Conservation (phyloP, 2,888 invertebrate species). For the Ethmia dodecea region DNA sequence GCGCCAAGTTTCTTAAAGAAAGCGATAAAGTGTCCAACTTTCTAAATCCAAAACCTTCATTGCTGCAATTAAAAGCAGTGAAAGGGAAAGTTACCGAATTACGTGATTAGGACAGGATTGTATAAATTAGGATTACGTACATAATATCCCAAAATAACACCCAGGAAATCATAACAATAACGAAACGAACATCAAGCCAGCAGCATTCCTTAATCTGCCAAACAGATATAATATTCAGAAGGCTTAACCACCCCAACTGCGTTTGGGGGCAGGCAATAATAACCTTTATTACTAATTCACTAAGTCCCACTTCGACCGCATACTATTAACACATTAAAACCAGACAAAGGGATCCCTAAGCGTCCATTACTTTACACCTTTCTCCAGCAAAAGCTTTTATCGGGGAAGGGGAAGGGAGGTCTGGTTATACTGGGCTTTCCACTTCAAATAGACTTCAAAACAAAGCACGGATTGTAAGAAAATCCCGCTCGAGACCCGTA, state of each 20-base stretch:
- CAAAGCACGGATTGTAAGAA: conserved; percentile 72
- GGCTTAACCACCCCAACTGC: conserved; percentile 28
- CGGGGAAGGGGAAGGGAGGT: conserved; percentile 17
- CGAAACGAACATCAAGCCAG: conserved; percentile 43
- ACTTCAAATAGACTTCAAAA: conserved; percentile 58
- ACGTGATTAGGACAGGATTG: conserved; percentile 1
- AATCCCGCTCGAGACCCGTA: conserved; percentile 64
- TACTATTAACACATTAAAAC: conserved; percentile 32
- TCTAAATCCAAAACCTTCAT: not conserved
- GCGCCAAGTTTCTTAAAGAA: no score
- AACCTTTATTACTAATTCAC: conserved; percentile 29
- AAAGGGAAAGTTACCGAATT: not conserved
- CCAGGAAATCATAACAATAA: conserved; percentile 33
- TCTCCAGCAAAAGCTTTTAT: not conserved
- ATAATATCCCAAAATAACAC: conserved; percentile 7
- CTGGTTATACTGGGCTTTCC: conserved; percentile 33
- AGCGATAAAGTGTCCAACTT: no score
- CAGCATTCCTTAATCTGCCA: conserved; percentile 52
- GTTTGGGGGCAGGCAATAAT: conserved; percentile 28
- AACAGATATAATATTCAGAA: conserved; percentile 45
- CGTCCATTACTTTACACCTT: conserved; percentile 14
- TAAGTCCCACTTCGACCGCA: conserved; percentile 33
- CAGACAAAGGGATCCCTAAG: conserved; percentile 38
- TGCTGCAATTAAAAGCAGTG: not conserved
- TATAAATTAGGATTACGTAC: conserved; percentile 4